These are phyloP conservation scores for Cosmorhoe ocellata DNA, from an alignment of 2,888 invertebrate species.

Conservation along the genomic window DNA sequence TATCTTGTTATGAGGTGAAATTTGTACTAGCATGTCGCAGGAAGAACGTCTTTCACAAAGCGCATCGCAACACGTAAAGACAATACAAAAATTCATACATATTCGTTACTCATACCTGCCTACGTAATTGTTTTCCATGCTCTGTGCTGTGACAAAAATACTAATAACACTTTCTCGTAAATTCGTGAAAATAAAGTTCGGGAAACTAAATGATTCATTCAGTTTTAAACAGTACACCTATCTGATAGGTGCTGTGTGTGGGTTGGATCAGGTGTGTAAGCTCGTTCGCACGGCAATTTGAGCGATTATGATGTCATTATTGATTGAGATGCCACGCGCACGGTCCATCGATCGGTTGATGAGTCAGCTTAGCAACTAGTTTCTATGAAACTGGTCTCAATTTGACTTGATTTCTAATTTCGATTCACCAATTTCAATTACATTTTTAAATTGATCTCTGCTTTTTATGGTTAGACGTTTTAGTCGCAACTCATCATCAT, in stretches of 20 bases:
- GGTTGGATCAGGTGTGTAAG: slow-evolving; percentile 62
- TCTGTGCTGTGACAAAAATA: slow-evolving; percentile 15
- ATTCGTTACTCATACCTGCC: not conserved
- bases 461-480: slow-evolving; percentile 4
- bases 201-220: slow-evolving; percentile 46
- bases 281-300: slow-evolving; percentile 61
- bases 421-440: not conserved
- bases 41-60: slow-evolving; percentile 1
- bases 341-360: slow-evolving; percentile 42
- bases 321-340: slow-evolving; percentile 52
- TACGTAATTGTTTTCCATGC: slow-evolving; percentile 7
- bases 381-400: slow-evolving; percentile 21
- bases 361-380: slow-evolving; percentile 42
- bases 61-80: slow-evolving; percentile 12
- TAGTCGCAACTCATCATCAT: not conserved
- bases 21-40: no score
- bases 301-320: slow-evolving; percentile 54
- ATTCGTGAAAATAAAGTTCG: slow-evolving; percentile 21
- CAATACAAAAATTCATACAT: slow-evolving; percentile 3
- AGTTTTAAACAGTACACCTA: slow-evolving; percentile 36
- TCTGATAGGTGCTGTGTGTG: slow-evolving; percentile 50
- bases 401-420: slow-evolving; percentile 8
- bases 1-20: no score
- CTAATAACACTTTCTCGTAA: slow-evolving; percentile 29
- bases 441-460: slow-evolving; percentile 2